phyloP scores from a whole-genome alignment of 2,113 vertebrate species.

The Tyto alba region DNA sequence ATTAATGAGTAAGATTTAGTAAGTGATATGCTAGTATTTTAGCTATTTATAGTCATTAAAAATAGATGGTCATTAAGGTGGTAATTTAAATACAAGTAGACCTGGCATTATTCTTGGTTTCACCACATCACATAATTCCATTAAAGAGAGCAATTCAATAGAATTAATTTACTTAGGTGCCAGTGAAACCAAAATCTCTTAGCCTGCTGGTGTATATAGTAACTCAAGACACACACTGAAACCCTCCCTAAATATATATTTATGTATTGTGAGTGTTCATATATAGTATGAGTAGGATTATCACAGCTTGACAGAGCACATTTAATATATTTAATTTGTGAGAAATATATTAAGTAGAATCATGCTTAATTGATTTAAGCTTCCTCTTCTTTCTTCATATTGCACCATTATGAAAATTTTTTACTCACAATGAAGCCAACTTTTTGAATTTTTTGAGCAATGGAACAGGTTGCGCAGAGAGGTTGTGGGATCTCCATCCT shows the following conservation, averaged over 20 bases:
- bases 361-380: neutral
- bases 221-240: neutral
- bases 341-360: neutral
- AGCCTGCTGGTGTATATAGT: neutral
- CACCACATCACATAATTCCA: neutral
- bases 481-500: neutral
- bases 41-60: constrained; percentile 12
- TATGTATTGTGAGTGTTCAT: neutral
- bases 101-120: neutral
- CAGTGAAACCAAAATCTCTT: neutral
- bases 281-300: neutral
- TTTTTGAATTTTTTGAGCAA: neutral
- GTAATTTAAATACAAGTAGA: neutral
- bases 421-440: neutral
- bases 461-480: neutral
- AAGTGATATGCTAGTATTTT: neutral
- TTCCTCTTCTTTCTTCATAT: neutral
- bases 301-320: neutral
- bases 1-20: neutral
- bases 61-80: neutral
- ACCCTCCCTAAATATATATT: neutral
- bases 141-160: neutral
- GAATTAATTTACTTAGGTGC: neutral
- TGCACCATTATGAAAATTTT: neutral
- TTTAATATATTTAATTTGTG: neutral